Evolutionary conservation across 2,888 invertebrate genomes (phyloP).

Genomic region (Dioctria linearis): DNA sequence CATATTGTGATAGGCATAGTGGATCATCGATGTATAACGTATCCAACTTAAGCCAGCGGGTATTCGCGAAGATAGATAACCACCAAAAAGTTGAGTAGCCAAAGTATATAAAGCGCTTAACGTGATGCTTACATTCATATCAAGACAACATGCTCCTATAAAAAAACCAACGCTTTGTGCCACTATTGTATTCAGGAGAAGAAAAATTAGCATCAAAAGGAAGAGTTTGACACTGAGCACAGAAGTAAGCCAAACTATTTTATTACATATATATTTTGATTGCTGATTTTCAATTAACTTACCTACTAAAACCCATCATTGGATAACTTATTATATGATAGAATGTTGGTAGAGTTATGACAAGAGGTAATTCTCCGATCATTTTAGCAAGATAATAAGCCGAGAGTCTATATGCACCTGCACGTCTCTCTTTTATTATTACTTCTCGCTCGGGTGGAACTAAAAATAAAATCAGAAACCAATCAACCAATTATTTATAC

Average conservation of each 20-base stretch:
- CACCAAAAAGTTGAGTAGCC: slow-evolving; percentile 83
- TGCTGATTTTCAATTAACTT: slow-evolving; percentile 42
- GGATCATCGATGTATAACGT: slow-evolving; percentile 82
- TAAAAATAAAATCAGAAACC: slow-evolving; percentile 66
- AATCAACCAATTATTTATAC: too few species aligned
- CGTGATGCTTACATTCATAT: slow-evolving; percentile 84
- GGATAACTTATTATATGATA: slow-evolving; percentile 85
- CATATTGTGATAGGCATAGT: slow-evolving; percentile 87
- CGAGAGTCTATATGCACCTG: slow-evolving; percentile 84
- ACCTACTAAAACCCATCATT: slow-evolving; percentile 76
- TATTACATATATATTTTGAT: not conserved
- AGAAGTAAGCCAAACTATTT: not conserved
- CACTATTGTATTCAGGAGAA: slow-evolving; percentile 81
- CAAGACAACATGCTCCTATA: slow-evolving; percentile 83
- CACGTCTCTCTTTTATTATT: slow-evolving; percentile 83
- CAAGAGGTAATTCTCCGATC: slow-evolving; percentile 84
- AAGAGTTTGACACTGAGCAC: slow-evolving; percentile 75
- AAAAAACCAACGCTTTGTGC: slow-evolving; percentile 86
- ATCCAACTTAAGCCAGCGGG: slow-evolving; percentile 83
- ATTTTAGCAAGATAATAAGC: slow-evolving; percentile 88
- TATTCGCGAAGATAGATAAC: slow-evolving; percentile 82
- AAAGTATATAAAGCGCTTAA: slow-evolving; percentile 83
- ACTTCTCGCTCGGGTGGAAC: slow-evolving; percentile 86
- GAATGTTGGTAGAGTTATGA: slow-evolving; percentile 81
- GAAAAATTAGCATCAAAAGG: slow-evolving; percentile 78